Conservation (phyloP, 2,797 vertebrate species). For the Hypotaenidia philippensis region DNA sequence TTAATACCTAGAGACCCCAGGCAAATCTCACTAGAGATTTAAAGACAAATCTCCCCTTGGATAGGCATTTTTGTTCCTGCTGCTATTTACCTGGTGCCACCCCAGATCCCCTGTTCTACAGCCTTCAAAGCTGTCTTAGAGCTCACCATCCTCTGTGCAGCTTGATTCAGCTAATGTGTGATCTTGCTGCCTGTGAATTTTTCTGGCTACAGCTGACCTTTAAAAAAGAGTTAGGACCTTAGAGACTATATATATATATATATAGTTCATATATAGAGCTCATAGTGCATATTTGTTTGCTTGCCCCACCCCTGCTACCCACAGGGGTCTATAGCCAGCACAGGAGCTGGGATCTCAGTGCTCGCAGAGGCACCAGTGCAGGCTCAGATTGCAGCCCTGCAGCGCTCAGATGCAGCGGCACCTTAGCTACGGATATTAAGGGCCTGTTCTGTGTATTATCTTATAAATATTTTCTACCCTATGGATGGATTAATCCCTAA, state of each 20-base stretch:
- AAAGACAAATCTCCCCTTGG: background rate
- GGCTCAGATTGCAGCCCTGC: background rate
- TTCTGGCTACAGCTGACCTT: background rate
- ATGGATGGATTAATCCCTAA: background rate
- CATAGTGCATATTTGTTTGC: background rate
- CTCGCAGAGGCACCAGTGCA: background rate
- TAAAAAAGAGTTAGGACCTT: background rate
- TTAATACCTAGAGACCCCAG: background rate
- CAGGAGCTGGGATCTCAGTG: background rate
- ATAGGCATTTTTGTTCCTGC: background rate
- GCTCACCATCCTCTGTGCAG: background rate
- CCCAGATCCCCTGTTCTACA: background rate
- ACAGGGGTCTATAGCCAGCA: too few relatives aligned
- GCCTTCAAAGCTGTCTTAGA: background rate
- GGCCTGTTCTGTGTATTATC: background rate
- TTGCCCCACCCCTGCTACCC: background rate
- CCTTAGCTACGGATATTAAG: background rate
- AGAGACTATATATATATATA: background rate
- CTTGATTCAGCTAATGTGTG: fast-evolving
- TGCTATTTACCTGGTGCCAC: background rate
- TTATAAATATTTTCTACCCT: background rate
- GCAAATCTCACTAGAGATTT: background rate
- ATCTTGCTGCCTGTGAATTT: background rate
- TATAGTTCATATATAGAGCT: too few relatives aligned
- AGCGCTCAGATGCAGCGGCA: background rate